These are phyloP conservation scores for Stegastes partitus DNA, from an alignment of 2,113 vertebrate species.

Conservation along the genomic window DNA sequence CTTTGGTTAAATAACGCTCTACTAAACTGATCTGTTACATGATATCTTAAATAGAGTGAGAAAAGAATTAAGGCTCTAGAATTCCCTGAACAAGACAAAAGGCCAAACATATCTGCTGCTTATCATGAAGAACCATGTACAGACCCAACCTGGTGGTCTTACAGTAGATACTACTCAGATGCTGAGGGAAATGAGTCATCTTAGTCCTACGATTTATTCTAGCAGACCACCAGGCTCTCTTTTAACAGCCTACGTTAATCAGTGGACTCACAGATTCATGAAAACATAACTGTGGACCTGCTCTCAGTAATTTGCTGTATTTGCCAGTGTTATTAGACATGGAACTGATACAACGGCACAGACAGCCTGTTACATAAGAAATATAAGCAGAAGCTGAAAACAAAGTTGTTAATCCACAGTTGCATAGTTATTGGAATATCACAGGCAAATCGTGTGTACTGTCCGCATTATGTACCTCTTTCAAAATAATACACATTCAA, in stretches of 20 bases:
- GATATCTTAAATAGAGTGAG: slow-evolving; percentile 65
- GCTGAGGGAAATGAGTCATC: slow-evolving; percentile 36
- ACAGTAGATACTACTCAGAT: slow-evolving; percentile 70
- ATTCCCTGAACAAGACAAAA: slow-evolving; percentile 77
- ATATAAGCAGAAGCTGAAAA: slow-evolving; percentile 21
- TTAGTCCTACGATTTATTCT: slow-evolving; percentile 18
- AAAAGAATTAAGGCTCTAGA: slow-evolving; percentile 65
- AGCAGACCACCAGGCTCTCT: slow-evolving; percentile 39
- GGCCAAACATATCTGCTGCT: slow-evolving; percentile 47
- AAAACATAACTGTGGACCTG: slow-evolving; percentile 54
- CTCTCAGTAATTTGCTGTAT: slow-evolving; percentile 52
- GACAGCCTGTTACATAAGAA: slow-evolving; percentile 18
- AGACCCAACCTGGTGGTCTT: slow-evolving; percentile 50
- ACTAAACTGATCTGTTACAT: slow-evolving; percentile 61
- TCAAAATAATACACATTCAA: slow-evolving; percentile 60
- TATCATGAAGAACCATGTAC: slow-evolving; percentile 29
- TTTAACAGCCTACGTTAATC: slow-evolving; percentile 48
- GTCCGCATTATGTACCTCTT: slow-evolving; percentile 25
- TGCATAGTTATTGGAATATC: slow-evolving; percentile 58
- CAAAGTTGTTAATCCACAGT: slow-evolving; percentile 56
- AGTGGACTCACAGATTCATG: slow-evolving; percentile 64
- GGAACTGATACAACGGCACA: slow-evolving; percentile 60
- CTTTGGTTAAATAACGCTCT: slow-evolving; percentile 80
- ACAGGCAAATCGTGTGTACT: slow-evolving; percentile 36
- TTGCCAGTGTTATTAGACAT: slow-evolving; percentile 76